Percentiles rank a stretch among this genome's conserved stretches.
Conservation (phyloP, 2,113 vertebrate genomes). For the Turnix velox region DNA sequence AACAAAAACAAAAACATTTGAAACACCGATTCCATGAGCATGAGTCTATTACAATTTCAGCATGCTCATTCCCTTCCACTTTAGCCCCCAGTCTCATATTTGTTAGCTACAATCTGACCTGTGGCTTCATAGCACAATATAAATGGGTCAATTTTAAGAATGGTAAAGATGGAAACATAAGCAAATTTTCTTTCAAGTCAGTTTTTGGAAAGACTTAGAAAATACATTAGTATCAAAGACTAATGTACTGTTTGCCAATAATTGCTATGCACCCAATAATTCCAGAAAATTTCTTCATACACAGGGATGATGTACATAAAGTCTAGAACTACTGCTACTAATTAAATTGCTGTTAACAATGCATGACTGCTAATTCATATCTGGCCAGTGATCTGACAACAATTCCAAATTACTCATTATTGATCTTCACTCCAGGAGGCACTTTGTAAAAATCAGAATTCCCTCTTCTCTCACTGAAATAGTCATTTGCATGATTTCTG, state of each 20-base stretch:
- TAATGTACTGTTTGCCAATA: background rate
- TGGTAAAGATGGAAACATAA: background rate
- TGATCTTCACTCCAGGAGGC: conserved; percentile 6
- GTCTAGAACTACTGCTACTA: background rate
- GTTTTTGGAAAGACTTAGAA: background rate
- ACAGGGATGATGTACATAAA: background rate
- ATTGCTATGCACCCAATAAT: background rate
- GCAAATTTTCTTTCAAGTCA: background rate
- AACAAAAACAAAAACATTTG: background rate
- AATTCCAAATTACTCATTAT: conserved; percentile 28
- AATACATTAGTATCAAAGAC: background rate
- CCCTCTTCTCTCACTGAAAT: background rate
- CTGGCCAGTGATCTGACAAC: conserved; percentile 19
- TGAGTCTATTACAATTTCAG: background rate
- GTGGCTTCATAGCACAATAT: background rate
- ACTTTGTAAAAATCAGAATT: conserved; percentile 12
- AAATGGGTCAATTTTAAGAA: background rate
- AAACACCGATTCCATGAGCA: background rate
- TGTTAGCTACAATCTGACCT: background rate
- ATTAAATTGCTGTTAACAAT: background rate
- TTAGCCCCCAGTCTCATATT: background rate
- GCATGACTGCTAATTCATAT: background rate
- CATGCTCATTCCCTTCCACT: background rate
- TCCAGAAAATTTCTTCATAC: background rate
- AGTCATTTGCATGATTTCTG: background rate